Evolutionary conservation across 1,140 invertebrate genomes (phyloP), one percentile per base, ranked within the genome.

Genomic region (Hycleus cichorii): DNA sequence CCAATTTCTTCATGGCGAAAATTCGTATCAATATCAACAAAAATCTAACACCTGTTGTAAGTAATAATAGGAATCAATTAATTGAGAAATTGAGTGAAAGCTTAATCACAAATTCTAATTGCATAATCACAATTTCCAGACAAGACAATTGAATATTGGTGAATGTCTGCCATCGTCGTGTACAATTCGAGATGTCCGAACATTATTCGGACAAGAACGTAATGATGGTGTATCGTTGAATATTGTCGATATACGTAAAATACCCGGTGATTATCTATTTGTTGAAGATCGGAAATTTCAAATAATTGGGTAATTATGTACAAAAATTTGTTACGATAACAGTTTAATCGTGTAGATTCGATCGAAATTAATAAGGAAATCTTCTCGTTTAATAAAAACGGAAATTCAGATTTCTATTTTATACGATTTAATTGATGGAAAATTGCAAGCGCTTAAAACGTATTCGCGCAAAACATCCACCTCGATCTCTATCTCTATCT

Each of bases 111-210:
- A 51, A 9, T 43, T 32, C 4, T 32, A 5, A 32, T 32, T 32
- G 7, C 7, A 32, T 32, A 32, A 32, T 32, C 18, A 25, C 25
- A 26, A 40, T 24, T 78, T 79, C 48, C 76, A 88, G 86, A 78
- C 77, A 39, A 76, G 85, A 62, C 75, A 82, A 64, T 76, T 88
- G 54, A 79, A 83, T 62, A 72, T 88, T 10, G 89, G 88, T 18
- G 79, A 89, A 60, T 91, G 89, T 66, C 70, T 91, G 46, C 88
- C 89, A 3, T 74, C 75, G 27, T 80, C 83, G 1, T 91, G 89
- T 68, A 78, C 78, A 38, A 71, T 76, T 2, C 64, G 72, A 6
- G 85, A 87, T 26, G 65, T 90, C 12, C 74, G 76, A 48, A 76
- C 75, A 1, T 76, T 91, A 54, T 65, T 90, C 24, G 72, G 71